Percentiles rank a stretch among this genome's conserved stretches.
phyloP scores from a whole-genome alignment of 2,797 vertebrate genomes.

The Chiroxiphia lanceolata region DNA sequence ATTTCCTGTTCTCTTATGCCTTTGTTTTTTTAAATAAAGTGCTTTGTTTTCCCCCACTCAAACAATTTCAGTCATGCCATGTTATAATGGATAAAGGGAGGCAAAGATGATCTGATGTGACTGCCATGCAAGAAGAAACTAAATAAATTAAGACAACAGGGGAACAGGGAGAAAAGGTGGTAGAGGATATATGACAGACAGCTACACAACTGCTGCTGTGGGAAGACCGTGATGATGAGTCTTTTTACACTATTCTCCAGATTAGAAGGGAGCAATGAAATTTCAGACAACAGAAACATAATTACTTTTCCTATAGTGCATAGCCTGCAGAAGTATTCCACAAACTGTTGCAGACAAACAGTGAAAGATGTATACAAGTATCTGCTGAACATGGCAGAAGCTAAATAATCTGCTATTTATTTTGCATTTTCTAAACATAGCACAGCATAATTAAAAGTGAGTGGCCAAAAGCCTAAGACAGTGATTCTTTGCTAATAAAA shows the following conservation, averaged over 20 bases:
- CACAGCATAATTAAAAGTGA: not conserved
- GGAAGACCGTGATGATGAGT: not conserved
- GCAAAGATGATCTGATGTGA: conserved; percentile 38
- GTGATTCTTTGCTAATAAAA: not conserved
- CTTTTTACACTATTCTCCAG: not conserved
- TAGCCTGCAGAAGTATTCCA: not conserved
- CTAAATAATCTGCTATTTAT: not conserved
- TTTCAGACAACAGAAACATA: not conserved
- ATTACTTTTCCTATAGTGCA: not conserved
- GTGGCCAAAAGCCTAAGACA: not conserved
- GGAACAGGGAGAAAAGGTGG: not conserved
- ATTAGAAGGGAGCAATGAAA: not conserved
- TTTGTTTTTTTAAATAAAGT: not conserved
- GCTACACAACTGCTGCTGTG: not conserved
- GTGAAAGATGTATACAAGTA: not conserved
- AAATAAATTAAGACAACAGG: conserved; percentile 1
- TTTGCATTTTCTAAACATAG: not conserved
- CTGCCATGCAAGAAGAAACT: not conserved
- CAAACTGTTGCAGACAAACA: not conserved
- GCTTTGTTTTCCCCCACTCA: not conserved
- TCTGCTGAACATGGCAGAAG: not conserved
- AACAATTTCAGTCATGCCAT: not conserved
- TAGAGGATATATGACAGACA: not conserved
- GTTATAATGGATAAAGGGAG: not conserved
- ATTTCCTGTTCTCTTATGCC: not conserved